Percentiles rank a stretch among this genome's conserved stretches.
phyloP scores from a whole-genome alignment of 2,888 invertebrate genomes.

The Leptinotarsa rubiginosa region DNA sequence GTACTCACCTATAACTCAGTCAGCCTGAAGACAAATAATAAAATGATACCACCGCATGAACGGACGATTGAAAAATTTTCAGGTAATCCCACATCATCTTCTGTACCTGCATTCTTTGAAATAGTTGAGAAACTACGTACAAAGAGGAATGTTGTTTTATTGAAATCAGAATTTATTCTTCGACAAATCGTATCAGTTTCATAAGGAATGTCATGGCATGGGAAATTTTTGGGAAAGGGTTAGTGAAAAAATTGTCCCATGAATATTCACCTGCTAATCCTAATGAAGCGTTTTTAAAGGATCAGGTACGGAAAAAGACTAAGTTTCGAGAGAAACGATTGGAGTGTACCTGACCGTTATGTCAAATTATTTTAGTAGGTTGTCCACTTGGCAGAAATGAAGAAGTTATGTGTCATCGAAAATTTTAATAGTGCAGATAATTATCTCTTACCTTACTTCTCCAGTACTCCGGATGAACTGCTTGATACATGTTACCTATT shows the following conservation, averaged over 20 bases:
- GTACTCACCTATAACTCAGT: too few relatives aligned
- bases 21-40: too few relatives aligned
- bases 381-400: background rate
- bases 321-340: background rate
- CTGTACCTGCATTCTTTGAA: background rate
- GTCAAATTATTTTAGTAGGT: background rate
- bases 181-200: background rate
- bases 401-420: background rate
- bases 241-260: background rate
- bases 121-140: background rate
- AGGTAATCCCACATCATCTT: background rate
- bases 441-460: background rate
- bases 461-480: background rate
- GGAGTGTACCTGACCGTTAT: background rate
- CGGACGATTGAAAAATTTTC: background rate
- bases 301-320: background rate
- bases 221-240: background rate
- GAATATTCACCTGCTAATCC: background rate
- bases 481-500: background rate
- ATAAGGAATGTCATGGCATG: background rate
- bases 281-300: background rate
- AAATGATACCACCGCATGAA: background rate
- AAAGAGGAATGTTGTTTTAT: background rate
- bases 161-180: background rate
- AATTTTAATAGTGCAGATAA: background rate